Base-by-base conservation (phyloP, 2,797 vertebrate species). In the Xenops minutus region DNA sequence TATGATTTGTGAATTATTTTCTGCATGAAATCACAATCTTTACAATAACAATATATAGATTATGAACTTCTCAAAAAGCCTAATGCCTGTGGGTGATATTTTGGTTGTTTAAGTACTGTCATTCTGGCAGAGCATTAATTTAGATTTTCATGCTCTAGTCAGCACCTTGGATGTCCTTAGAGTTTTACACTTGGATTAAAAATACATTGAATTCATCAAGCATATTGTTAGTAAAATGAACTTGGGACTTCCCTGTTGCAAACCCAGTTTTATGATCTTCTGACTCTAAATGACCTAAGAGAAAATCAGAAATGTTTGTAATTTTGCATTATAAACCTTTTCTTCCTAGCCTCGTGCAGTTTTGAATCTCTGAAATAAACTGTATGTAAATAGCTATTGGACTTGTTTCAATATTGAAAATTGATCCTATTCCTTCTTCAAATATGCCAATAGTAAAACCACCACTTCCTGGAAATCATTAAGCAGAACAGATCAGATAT, bases 11-110 rank as follows among this genome's bases (percentile, higher is more conserved):
- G 96, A 96, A 97, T 96, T 94, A 86, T 96, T 97, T 97, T 91
- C 85, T 95, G 75, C 92, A 93, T 95, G 89, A 94, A 97, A 96
- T 94, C 94, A 88, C 88, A 91, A 81, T 94, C 93, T 97, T 97
- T 96, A 95, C 94, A 96, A 93, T 96, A 97, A 97, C 89, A 96
- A 95, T 94, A 96, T 95, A 94, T 96, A 96, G 94, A 96, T 92
- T 96, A 96, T 91, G 91, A 96, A 92, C 84, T 97, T 97, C 92
- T 84, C 79, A 94, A 95, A 94, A 97, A 97, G 92, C 30, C 81
- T 94, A 95, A 93, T 96, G 92, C 94, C 84, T 95, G 36, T 71
- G 94, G 92, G 90, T 93, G 93, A 96, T 93, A 92, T 95, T 97
- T 97, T 95, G 95, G 89, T 96, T 97, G 84, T 96, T 97, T 97